Conservation (phyloP, 2,797 vertebrate genomes). For the Neopelma chrysocephalum region DNA sequence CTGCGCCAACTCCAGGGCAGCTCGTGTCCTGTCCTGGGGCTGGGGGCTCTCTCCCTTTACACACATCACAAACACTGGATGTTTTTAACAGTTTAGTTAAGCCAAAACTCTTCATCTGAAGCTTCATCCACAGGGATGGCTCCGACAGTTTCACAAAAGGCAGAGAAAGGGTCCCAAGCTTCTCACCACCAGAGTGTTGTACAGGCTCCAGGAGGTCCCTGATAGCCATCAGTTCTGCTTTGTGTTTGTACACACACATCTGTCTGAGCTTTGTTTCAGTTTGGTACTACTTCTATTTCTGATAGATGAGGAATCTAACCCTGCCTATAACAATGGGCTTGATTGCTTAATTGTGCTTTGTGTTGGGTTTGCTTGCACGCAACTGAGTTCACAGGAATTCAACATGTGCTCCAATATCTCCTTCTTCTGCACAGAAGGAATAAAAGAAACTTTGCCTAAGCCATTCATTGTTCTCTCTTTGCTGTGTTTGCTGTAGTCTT, state of each 20-base stretch:
- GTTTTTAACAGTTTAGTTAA: not conserved
- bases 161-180: not conserved
- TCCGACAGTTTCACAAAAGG: not conserved
- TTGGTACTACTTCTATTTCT: not conserved
- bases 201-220: not conserved
- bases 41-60: not conserved
- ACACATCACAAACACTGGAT: not conserved
- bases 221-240: constrained; percentile 19
- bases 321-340: not conserved
- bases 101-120: not conserved
- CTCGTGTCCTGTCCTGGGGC: fast-evolving
- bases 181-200: not conserved
- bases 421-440: not conserved
- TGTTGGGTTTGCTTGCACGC: not conserved
- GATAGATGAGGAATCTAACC: not conserved
- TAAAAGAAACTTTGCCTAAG: not conserved
- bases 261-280: constrained; percentile 11
- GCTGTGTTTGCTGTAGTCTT: not conserved
- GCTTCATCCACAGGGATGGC: not conserved
- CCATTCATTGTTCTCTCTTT: not conserved
- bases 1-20: not conserved
- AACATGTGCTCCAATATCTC: not conserved
- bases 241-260: not conserved
- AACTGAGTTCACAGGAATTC: not conserved
- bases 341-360: not conserved